These are phyloP conservation scores for Knipowitschia caucasica DNA, from an alignment of 2,797 vertebrate species.

Conservation along the genomic window DNA sequence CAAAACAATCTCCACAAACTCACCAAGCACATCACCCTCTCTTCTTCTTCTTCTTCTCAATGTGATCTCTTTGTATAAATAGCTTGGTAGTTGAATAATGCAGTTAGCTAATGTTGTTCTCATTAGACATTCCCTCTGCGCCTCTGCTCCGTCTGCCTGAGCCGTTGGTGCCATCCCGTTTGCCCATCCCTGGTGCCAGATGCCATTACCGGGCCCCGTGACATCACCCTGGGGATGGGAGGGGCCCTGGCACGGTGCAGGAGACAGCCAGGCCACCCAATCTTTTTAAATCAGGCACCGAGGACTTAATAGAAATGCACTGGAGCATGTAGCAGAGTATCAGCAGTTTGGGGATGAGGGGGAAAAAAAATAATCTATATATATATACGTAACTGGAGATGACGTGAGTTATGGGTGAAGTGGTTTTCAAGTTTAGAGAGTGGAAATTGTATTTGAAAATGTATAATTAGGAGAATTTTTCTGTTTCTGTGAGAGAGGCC, in stretches of 20 bases:
- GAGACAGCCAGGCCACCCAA: conserved; percentile 29
- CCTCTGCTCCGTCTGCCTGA: conserved; percentile 25
- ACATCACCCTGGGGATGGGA: conserved; percentile 26
- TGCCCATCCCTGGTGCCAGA: conserved; percentile 31
- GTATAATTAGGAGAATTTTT: no score
- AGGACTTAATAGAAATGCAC: conserved; percentile 42
- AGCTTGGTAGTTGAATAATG: conserved; percentile 8
- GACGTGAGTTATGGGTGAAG: not conserved
- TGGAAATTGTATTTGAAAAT: no score
- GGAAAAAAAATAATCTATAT: conserved; percentile 5
- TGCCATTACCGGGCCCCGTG: conserved; percentile 28
- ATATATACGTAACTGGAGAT: not conserved
- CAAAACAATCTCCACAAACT: no score
- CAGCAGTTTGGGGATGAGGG: conserved; percentile 19
- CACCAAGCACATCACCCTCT: no score
- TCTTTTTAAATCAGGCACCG: conserved; percentile 46
- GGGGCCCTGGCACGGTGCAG: conserved; percentile 4
- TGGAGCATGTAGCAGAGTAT: conserved; percentile 24
- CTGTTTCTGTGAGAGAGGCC: no score
- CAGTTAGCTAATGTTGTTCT: conserved; percentile 17
- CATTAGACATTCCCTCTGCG: conserved; percentile 16
- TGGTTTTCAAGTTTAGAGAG: not conserved
- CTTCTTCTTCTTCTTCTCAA: no score
- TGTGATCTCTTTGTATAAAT: not conserved
- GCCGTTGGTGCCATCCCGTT: conserved; percentile 46